A percentile compares a stretch with the other conserved stretches of the same genome.
These are phyloP conservation scores for Leptosomus discolor DNA, from an alignment of 2,113 vertebrate genomes.

Conservation along the genomic window DNA sequence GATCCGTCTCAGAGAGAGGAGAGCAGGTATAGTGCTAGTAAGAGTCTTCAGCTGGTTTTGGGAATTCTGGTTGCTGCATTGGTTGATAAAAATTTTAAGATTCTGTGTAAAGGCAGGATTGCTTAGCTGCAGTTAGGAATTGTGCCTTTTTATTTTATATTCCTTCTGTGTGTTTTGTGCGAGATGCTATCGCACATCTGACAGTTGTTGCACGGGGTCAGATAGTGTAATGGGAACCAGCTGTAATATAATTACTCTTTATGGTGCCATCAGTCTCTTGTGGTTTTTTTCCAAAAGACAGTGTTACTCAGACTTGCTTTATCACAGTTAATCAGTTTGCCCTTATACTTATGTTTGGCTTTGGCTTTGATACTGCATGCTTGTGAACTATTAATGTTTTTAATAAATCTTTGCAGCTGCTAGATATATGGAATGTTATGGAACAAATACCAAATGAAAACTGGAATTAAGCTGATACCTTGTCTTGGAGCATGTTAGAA, in stretches of 20 bases:
- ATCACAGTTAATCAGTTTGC: slow-evolving; percentile 35
- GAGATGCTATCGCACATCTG: background rate
- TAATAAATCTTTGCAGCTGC: slow-evolving; percentile 50
- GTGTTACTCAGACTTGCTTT: slow-evolving; percentile 1
- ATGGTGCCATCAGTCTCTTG: background rate
- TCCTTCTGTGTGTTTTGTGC: background rate
- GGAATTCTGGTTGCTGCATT: background rate
- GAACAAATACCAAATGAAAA: slow-evolving; percentile 58
- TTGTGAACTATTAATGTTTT: slow-evolving; percentile 61
- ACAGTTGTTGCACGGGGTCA: background rate
- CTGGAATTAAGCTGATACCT: slow-evolving; percentile 56
- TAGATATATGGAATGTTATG: slow-evolving; percentile 46
- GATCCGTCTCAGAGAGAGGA: background rate
- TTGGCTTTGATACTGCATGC: slow-evolving; percentile 37
- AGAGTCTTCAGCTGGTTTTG: background rate
- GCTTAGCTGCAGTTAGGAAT: background rate
- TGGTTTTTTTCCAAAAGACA: background rate
- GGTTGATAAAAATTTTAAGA: background rate
- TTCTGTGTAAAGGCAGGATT: background rate
- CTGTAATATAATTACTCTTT: slow-evolving; percentile 17
- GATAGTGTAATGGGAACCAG: background rate
- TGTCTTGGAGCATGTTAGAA: slow-evolving; percentile 63
- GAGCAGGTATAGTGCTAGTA: background rate
- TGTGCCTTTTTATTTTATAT: background rate
- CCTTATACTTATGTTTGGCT: slow-evolving; percentile 4